phyloP scores from a whole-genome alignment of 2,888 invertebrate genomes.

The Eubasilissa splendida region DNA sequence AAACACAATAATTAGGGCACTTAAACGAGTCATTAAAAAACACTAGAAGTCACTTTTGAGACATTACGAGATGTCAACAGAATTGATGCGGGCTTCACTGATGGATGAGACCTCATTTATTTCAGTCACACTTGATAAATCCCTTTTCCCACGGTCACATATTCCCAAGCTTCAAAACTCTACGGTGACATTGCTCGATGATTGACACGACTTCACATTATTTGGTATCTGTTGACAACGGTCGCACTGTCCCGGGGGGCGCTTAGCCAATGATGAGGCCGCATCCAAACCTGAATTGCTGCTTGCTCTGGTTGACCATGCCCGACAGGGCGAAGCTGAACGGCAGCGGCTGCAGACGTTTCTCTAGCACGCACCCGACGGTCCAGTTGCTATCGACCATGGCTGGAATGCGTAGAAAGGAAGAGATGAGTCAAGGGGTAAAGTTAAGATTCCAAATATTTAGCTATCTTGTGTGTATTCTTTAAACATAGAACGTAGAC shows the following conservation, averaged over 20 bases:
- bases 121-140: background rate
- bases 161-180: too few species aligned
- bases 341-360: slow-evolving; percentile 92
- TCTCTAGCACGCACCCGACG: slow-evolving; percentile 94
- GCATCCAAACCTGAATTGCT: slow-evolving; percentile 93
- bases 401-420: slow-evolving; percentile 72
- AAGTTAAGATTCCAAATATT: too few species aligned
- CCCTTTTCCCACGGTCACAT: too few species aligned
- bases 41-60: slow-evolving; percentile 4
- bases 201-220: too few species aligned
- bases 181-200: too few species aligned
- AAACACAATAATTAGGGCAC: background rate
- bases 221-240: too few species aligned
- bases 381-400: slow-evolving; percentile 95
- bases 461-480: too few species aligned
- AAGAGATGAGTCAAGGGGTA: too few species aligned
- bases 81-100: too few species aligned
- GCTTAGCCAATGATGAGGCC: slow-evolving; percentile 93
- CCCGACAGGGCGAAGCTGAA: slow-evolving; percentile 95
- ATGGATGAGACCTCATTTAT: too few species aligned
- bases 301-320: slow-evolving; percentile 92
- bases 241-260: slow-evolving; percentile 50
- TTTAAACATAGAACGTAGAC: too few species aligned
- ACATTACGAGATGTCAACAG: background rate
- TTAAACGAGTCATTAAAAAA: slow-evolving; percentile 19